These are phyloP conservation scores for Shinisaurus crocodilurus DNA, from an alignment of 2,113 vertebrate species.

Conservation along the genomic window DNA sequence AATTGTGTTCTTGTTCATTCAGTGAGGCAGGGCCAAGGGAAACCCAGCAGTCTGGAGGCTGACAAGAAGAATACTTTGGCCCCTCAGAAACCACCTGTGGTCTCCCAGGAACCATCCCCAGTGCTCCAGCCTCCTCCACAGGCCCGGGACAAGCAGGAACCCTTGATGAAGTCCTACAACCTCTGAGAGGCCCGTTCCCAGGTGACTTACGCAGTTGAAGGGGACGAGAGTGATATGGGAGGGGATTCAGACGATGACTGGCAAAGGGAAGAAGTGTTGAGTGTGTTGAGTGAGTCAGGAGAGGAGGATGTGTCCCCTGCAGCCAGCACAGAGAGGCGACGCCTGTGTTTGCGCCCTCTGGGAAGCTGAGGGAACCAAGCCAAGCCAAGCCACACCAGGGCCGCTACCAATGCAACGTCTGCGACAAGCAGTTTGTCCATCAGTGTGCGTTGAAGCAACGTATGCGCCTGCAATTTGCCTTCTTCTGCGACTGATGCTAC, in stretches of 20 bases:
- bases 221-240: neutral
- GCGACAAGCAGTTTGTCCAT: neutral
- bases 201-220: neutral
- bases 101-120: neutral
- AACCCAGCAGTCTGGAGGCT: too few relatives aligned
- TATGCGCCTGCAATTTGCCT: neutral
- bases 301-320: neutral
- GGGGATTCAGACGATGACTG: neutral
- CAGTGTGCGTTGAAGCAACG: neutral
- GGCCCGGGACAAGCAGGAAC: neutral
- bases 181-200: neutral
- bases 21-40: neutral
- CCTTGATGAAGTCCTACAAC: neutral
- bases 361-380: fast-evolving
- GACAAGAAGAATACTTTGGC: neutral
- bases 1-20: neutral
- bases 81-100: neutral
- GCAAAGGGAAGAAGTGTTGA: neutral
- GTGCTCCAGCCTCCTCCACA: neutral
- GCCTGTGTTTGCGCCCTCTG: too few relatives aligned
- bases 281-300: neutral
- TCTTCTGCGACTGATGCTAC: neutral
- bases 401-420: neutral
- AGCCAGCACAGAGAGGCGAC: neutral
- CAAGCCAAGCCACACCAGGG: too few relatives aligned